Percentiles rank a stretch among this genome's conserved stretches.
Conservation (phyloP, 2,888 invertebrate species). For the Ceriagrion tenellum region DNA sequence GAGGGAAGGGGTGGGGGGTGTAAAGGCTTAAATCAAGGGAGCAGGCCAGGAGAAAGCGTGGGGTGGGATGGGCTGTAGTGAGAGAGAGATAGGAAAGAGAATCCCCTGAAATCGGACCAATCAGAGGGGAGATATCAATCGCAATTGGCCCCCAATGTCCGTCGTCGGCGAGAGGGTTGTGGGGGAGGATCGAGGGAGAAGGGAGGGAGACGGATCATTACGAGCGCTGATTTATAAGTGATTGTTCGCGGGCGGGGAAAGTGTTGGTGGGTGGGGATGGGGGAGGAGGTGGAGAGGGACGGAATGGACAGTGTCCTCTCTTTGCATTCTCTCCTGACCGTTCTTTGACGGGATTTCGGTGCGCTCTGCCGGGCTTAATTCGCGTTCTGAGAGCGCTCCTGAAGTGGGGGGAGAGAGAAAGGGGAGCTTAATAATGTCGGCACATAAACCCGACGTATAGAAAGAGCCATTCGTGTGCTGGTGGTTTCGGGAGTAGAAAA, state of each 20-base stretch:
- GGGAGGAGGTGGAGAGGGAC: too few relatives aligned
- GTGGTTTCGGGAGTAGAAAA: neutral
- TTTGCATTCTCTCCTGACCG: neutral
- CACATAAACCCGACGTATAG: neutral
- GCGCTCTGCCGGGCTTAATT: neutral
- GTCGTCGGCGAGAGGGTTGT: neutral
- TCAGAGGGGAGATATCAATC: conserved; percentile 18
- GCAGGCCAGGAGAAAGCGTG: neutral
- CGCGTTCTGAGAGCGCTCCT: neutral
- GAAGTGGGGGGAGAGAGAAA: neutral
- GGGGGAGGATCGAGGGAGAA: neutral
- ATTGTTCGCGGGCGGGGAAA: neutral
- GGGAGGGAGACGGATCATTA: neutral
- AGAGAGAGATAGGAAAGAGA: neutral
- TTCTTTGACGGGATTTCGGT: neutral
- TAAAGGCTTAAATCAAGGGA: too few relatives aligned
- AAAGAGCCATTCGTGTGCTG: neutral
- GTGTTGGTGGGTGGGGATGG: too few relatives aligned
- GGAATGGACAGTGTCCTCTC: too few relatives aligned
- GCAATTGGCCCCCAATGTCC: neutral
- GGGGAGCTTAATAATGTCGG: neutral
- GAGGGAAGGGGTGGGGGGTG: neutral
- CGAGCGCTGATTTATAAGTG: conserved; percentile 18
- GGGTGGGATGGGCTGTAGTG: neutral
- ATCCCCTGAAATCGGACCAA: neutral